These are phyloP conservation scores for Danio choprae DNA, from an alignment of 2,797 vertebrate genomes.

Conservation along the genomic window DNA sequence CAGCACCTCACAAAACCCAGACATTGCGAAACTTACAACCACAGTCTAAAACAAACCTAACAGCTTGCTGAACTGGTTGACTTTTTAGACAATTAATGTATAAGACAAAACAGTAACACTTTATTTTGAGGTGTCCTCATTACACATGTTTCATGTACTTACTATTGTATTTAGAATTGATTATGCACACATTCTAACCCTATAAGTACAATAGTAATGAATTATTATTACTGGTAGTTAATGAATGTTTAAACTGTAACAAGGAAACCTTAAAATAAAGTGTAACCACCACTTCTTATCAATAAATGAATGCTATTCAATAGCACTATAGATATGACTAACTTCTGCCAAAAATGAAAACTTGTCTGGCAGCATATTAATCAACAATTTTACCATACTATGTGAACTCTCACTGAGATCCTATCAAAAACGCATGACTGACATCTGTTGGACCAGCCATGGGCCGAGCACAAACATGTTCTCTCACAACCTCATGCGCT, in stretches of 20 bases:
- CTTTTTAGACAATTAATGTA: neutral
- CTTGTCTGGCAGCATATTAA: conserved; percentile 52
- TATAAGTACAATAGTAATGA: too few species aligned
- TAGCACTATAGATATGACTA: conserved; percentile 47
- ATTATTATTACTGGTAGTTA: too few species aligned
- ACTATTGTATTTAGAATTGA: too few species aligned
- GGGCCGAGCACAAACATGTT: conserved; percentile 47
- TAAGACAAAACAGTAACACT: conserved; percentile 34
- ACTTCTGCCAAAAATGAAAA: conserved; percentile 47
- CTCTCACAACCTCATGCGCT: conserved; percentile 34
- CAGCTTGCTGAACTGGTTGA: neutral
- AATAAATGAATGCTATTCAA: conserved; percentile 41
- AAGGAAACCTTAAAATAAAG: too few species aligned
- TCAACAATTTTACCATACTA: conserved; percentile 53
- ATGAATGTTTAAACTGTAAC: too few species aligned
- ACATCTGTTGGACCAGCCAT: conserved; percentile 51
- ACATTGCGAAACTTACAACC: conserved; percentile 24
- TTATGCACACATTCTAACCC: too few species aligned
- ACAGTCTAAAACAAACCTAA: conserved; percentile 2
- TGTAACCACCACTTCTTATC: neutral
- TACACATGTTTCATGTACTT: too few species aligned
- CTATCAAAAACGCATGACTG: conserved; percentile 55
- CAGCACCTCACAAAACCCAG: conserved; percentile 11
- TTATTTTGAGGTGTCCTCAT: too few species aligned
- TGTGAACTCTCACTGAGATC: conserved; percentile 48